phyloP scores from a whole-genome alignment of 1,140 invertebrate species.

The Drosophila nigrodunni region DNA sequence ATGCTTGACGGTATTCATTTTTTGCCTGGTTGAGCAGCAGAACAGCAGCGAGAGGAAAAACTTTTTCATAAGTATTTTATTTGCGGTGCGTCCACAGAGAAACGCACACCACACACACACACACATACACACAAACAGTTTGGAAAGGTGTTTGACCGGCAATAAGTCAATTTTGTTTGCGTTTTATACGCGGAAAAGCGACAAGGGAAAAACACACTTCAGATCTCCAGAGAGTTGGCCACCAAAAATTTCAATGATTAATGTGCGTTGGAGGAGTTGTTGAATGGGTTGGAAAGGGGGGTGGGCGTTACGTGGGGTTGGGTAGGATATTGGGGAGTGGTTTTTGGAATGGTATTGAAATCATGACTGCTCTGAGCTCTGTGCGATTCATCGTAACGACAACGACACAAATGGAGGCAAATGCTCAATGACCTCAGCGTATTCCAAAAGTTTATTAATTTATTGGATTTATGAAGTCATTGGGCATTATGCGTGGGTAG shows the following conservation, averaged over 20 bases:
- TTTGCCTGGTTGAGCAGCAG: conserved; percentile 16
- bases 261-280: conserved; percentile 71
- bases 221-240: conserved; percentile 72
- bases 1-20: conserved; percentile 55
- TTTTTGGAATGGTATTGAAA: conserved; percentile 4
- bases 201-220: conserved; percentile 30
- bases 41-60: conserved; percentile 42
- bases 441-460: conserved; percentile 82
- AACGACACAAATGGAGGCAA: conserved; percentile 32
- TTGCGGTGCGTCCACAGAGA: conserved; percentile 45
- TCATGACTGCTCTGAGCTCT: conserved; percentile 4
- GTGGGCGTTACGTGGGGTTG: background rate
- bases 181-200: conserved; percentile 67
- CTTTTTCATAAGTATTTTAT: conserved; percentile 79
- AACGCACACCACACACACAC: conserved; percentile 23
- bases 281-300: conserved; percentile 67
- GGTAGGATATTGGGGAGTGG: background rate
- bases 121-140: conserved; percentile 52
- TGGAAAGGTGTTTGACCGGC: conserved; percentile 81
- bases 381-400: conserved; percentile 21
- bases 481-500: conserved; percentile 71
- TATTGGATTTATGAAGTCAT: conserved; percentile 82
- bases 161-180: conserved; percentile 83
- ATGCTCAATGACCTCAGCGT: conserved; percentile 78
- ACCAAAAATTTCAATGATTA: conserved; percentile 82